Evolutionary conservation across 2,113 vertebrate species (phyloP).

Genomic region (Phylloscopus trochiloides): DNA sequence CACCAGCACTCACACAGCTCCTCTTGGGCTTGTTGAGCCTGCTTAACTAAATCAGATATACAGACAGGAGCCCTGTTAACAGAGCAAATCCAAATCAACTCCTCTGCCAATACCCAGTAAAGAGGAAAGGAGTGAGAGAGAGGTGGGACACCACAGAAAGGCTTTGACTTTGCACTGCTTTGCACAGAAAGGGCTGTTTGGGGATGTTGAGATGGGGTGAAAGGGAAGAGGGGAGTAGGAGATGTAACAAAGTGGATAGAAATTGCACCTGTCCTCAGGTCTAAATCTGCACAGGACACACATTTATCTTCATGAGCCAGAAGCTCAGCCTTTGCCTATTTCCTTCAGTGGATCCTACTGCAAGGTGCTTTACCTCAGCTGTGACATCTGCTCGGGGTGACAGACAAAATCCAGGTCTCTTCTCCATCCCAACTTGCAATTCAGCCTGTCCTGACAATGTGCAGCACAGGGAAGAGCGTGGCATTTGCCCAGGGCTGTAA

Average conservation of each 20-base stretch:
- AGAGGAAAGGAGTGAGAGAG: background rate
- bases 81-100: background rate
- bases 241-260: background rate
- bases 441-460: background rate
- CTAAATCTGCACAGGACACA: background rate
- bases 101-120: background rate
- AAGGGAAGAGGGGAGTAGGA: background rate
- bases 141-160: background rate
- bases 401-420: background rate
- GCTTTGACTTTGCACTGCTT: background rate
- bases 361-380: background rate
- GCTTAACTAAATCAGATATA: background rate
- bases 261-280: background rate
- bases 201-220: background rate
- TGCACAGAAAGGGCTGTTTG: background rate
- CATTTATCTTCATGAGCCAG: background rate
- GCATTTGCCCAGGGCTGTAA: constrained; percentile 7
- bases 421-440: background rate
- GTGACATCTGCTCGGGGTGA: background rate
- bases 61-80: background rate
- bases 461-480: background rate
- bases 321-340: background rate
- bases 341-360: background rate
- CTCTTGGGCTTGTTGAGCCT: background rate
- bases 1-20: background rate